Conservation (phyloP, 2,888 invertebrate species). For the Sphaerophoria taeniata region DNA sequence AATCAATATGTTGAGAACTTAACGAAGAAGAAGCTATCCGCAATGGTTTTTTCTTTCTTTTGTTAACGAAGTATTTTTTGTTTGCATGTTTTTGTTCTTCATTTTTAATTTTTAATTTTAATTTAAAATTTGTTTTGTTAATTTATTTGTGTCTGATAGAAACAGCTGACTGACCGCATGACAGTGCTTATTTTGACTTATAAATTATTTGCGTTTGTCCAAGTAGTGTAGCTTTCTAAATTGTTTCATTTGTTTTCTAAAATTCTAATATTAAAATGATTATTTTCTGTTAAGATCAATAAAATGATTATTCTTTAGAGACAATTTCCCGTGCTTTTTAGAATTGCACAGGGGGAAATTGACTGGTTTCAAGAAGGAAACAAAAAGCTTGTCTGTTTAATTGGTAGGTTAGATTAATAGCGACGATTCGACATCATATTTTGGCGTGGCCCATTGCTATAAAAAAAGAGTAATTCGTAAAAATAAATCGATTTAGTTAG, state of each 20-base stretch:
- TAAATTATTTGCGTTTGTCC: slow-evolving; percentile 28
- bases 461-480: slow-evolving; percentile 76
- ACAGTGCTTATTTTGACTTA: slow-evolving; percentile 32
- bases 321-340: slow-evolving; percentile 45
- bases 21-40: slow-evolving; percentile 35
- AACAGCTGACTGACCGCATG: slow-evolving; percentile 60
- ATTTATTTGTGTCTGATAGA: background rate
- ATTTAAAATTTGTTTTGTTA: slow-evolving; percentile 5
- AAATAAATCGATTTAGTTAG: slow-evolving; percentile 64
- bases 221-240: no score
- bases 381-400: slow-evolving; percentile 58
- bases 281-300: slow-evolving; percentile 46
- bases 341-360: slow-evolving; percentile 53
- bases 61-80: no score
- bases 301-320: slow-evolving; percentile 36
- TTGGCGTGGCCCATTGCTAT: slow-evolving; percentile 80
- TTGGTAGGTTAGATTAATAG: slow-evolving; percentile 78
- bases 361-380: no score
- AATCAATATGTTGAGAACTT: slow-evolving; percentile 4
- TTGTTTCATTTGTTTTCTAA: slow-evolving; percentile 39
- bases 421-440: slow-evolving; percentile 81
- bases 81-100: slow-evolving; percentile 5
- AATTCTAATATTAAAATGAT: slow-evolving; percentile 54
- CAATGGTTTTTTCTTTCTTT: slow-evolving; percentile 3
- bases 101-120: slow-evolving; percentile 26